These are phyloP conservation scores for Falcunculus frontatus DNA, from an alignment of 2,113 vertebrate genomes.

Conservation along the genomic window DNA sequence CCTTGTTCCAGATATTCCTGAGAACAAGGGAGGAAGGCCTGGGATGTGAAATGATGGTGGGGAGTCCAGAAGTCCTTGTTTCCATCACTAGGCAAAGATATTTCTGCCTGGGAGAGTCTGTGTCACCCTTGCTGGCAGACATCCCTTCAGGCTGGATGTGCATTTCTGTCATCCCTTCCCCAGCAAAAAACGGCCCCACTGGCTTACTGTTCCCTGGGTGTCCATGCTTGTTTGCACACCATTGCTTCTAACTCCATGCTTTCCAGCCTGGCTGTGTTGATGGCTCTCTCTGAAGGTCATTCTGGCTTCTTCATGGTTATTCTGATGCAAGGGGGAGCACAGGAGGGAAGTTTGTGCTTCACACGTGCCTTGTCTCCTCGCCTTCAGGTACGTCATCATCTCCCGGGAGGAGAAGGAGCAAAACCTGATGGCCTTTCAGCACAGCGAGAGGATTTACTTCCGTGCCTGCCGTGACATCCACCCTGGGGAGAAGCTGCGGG, in stretches of 20 bases:
- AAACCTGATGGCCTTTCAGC: constrained; percentile 92
- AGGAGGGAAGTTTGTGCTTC: neutral
- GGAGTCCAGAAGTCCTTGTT: neutral
- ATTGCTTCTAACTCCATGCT: neutral
- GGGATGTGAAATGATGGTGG: neutral
- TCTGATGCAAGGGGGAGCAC: neutral
- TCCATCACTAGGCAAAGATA: neutral
- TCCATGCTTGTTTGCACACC: neutral
- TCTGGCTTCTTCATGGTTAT: neutral
- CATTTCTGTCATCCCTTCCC: neutral
- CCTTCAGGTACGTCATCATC: constrained; percentile 85
- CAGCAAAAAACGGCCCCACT: neutral
- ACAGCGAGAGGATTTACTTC: constrained; percentile 87
- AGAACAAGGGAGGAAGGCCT: neutral
- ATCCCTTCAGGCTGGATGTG: neutral
- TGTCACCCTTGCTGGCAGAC: neutral
- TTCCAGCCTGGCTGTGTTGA: neutral
- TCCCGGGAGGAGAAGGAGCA: constrained; percentile 86
- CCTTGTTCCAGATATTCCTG: neutral
- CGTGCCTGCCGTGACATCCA: constrained; percentile 80
- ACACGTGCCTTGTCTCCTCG: neutral
- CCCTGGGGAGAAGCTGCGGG: constrained; percentile 84
- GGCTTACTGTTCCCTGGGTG: neutral
- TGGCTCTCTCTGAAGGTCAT: constrained; percentile 20
- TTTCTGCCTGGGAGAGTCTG: neutral